Conservation (phyloP, 1,140 invertebrate genomes). For the Euglossa dilemma region DNA sequence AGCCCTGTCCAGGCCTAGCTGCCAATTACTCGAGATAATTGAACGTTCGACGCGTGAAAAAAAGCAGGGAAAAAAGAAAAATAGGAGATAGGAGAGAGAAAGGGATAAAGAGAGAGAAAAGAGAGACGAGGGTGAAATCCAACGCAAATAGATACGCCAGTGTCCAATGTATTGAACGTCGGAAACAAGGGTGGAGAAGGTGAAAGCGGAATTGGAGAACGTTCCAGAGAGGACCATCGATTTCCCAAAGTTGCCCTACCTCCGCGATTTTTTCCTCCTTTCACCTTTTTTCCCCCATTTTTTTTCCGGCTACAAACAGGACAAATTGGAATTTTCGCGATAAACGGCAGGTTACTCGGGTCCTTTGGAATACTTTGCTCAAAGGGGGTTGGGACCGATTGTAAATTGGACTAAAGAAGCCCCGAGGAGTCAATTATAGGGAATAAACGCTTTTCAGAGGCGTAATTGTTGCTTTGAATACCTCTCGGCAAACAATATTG, state of each 20-base stretch:
- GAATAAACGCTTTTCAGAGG: background rate
- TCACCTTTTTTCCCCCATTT: background rate
- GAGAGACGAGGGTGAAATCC: background rate
- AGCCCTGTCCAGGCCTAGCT: too few relatives aligned
- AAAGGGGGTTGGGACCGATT: too few relatives aligned
- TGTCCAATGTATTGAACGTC: slow-evolving; percentile 15
- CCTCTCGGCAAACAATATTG: too few relatives aligned
- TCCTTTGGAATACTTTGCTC: background rate
- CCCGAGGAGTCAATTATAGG: background rate
- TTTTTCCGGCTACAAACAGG: background rate
- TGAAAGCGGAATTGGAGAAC: slow-evolving; percentile 23
- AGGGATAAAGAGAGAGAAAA: slow-evolving; percentile 6
- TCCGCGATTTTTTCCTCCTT: background rate
- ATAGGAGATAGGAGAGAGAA: background rate
- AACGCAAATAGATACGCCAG: slow-evolving; percentile 36
- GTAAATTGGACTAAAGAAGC: background rate
- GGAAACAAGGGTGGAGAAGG: slow-evolving; percentile 27
- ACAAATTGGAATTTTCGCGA: background rate
- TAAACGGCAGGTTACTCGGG: background rate
- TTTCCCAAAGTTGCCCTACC: background rate
- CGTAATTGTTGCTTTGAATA: background rate
- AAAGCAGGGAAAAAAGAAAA: background rate
- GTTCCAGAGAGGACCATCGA: slow-evolving; percentile 4
- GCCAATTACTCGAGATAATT: slow-evolving; percentile 34
- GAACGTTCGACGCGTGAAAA: slow-evolving; percentile 12